A percentile compares a stretch with the other conserved stretches of the same genome.
phyloP scores from a whole-genome alignment of 2,797 vertebrate species.

The Darevskia nairensis region DNA sequence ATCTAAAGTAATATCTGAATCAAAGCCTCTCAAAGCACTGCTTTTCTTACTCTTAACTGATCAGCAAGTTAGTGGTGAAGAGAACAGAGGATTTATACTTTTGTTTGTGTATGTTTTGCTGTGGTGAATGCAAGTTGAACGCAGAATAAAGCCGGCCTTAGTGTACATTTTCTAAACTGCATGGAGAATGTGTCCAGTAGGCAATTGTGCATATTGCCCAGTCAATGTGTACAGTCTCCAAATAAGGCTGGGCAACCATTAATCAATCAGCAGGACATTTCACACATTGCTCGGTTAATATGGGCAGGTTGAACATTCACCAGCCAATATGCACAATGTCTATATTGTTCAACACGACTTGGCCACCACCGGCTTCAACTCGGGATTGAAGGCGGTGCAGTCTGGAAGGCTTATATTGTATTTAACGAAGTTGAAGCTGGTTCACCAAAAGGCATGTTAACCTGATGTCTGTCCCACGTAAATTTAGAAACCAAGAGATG shows the following conservation, averaged over 20 bases:
- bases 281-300: neutral
- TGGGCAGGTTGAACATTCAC: neutral
- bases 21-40: neutral
- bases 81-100: neutral
- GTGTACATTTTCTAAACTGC: neutral
- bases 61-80: neutral
- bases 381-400: no score
- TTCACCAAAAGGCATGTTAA: neutral
- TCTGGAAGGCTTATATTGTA: no score
- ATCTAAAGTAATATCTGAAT: neutral
- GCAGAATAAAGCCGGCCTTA: neutral
- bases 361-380: neutral
- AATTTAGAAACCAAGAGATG: neutral
- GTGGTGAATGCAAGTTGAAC: neutral
- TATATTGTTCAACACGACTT: neutral
- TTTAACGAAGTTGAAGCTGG: neutral
- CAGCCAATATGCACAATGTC: neutral
- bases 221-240: neutral
- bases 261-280: neutral
- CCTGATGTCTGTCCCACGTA: neutral
- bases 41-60: neutral
- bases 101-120: neutral
- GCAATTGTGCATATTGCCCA: neutral
- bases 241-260: neutral
- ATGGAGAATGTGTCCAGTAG: neutral